Conservation (phyloP, 1,140 invertebrate genomes). For the roundworm (Caenorhabditis elegans) region WBcel235 BX284606.5:7688001-7688500, state of each 20-base stretch:
- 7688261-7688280: conserved; percentile 86
- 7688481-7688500: conserved; percentile 9
- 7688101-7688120: conserved; percentile 61
- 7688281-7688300: conserved; percentile 54
- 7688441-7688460: conserved; percentile 12
- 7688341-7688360: background rate
- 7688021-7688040: conserved; percentile 57
- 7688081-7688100: conserved; percentile 65
- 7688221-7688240: conserved; percentile 88
- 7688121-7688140: conserved; percentile 61
- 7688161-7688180: conserved; percentile 66
- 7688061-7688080: conserved; percentile 64
- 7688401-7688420: background rate
- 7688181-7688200: conserved; percentile 73
- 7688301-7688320: conserved; percentile 19
- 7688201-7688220: conserved; percentile 83
- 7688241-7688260: conserved; percentile 79
- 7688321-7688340: background rate
- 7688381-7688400: background rate
- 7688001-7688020: conserved; percentile 66
- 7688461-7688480: background rate
- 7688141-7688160: conserved; percentile 65
- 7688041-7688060: conserved; percentile 53
- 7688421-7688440: background rate
- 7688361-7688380: background rate